These are phyloP conservation scores for Cheilosia urbana DNA, from an alignment of 2,888 invertebrate genomes.

Conservation along the genomic window DNA sequence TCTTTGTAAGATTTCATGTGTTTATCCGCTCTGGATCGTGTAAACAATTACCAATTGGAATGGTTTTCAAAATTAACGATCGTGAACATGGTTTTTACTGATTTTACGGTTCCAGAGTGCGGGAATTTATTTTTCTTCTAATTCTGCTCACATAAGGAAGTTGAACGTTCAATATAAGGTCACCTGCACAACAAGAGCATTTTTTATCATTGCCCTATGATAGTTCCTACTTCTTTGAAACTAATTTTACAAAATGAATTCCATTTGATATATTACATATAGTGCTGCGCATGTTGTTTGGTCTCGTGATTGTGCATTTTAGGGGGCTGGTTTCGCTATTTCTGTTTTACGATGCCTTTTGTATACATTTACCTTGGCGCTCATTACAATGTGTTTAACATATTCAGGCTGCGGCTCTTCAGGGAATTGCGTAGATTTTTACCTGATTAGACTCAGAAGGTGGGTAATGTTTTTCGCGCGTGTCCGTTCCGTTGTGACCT, in stretches of 20 bases:
- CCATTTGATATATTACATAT: not conserved
- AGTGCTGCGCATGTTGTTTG: not conserved
- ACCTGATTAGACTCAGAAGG: too few relatives aligned
- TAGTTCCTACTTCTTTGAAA: too few relatives aligned
- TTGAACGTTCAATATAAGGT: not conserved
- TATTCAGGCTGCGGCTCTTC: not conserved
- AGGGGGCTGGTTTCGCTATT: not conserved
- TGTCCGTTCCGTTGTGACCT: too few relatives aligned
- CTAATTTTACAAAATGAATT: not conserved
- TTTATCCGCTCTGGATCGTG: not conserved
- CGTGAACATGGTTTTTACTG: not conserved
- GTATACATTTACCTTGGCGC: not conserved
- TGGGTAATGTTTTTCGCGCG: too few relatives aligned
- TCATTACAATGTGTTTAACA: constrained; percentile 1
- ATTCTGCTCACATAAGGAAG: not conserved
- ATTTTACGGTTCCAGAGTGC: not conserved
- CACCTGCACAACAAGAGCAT: constrained; percentile 8
- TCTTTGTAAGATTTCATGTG: constrained; percentile 9
- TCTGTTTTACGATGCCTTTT: not conserved
- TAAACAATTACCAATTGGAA: constrained; percentile 13
- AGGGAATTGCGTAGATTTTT: too few relatives aligned
- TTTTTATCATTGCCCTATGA: not conserved
- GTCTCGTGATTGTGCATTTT: not conserved
- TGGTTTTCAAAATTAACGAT: constrained; percentile 15
- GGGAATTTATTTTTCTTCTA: constrained; percentile 12